Conservation (phyloP, 2,888 invertebrate species). For the Tiliacea aurago region DNA sequence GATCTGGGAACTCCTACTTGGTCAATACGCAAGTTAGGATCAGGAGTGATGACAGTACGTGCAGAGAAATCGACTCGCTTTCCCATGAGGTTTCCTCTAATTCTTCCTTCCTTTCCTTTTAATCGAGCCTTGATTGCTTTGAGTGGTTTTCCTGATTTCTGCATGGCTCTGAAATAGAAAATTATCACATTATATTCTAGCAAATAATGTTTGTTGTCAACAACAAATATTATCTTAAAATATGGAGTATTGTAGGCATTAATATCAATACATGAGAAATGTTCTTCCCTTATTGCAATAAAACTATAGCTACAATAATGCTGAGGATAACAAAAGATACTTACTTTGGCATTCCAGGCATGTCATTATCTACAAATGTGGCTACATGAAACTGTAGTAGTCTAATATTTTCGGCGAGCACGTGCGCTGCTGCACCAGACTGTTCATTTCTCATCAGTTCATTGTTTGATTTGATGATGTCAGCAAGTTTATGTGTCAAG, state of each 20-base stretch:
- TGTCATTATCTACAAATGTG: slow-evolving; percentile 99
- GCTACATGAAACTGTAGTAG: slow-evolving; percentile 99
- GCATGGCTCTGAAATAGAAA: slow-evolving; percentile 94
- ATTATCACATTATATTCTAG: slow-evolving; percentile 5
- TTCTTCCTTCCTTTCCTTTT: slow-evolving; percentile 99
- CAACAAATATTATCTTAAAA: background rate
- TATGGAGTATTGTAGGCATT: background rate
- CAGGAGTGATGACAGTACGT: slow-evolving; percentile 99
- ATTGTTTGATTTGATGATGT: slow-evolving; percentile 99
- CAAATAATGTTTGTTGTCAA: background rate
- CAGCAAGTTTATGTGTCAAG: slow-evolving; percentile 99
- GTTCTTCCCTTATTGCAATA: background rate
- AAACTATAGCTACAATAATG: background rate
- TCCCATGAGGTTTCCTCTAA: slow-evolving; percentile 99
- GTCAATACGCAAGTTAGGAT: slow-evolving; percentile 98
- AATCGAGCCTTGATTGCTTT: slow-evolving; percentile 99
- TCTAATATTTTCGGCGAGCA: slow-evolving; percentile 98
- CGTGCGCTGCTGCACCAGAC: slow-evolving; percentile 99
- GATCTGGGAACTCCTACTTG: slow-evolving; percentile 99
- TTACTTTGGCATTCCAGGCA: slow-evolving; percentile 98
- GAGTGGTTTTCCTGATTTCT: slow-evolving; percentile 99
- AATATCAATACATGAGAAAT: background rate
- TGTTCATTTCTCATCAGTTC: slow-evolving; percentile 98
- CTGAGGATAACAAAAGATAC: slow-evolving; percentile 54
- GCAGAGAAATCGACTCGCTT: slow-evolving; percentile 99